Conservation (phyloP, 1,140 invertebrate genomes). For the Yoshiicerus persimilis region DNA sequence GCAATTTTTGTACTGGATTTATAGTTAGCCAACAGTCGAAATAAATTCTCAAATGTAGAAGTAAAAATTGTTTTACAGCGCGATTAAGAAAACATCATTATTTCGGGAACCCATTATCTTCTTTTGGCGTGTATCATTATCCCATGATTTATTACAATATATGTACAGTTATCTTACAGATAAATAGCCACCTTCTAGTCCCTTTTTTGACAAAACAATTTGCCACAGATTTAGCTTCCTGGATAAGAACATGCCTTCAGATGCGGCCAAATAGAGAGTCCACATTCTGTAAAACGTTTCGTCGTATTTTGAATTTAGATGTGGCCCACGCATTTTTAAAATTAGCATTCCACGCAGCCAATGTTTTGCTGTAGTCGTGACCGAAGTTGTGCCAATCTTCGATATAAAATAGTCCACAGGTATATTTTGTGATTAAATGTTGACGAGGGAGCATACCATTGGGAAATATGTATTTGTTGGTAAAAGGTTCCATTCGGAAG, state of each 20-base stretch:
- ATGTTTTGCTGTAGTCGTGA: too few relatives aligned
- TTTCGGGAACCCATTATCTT: too few relatives aligned
- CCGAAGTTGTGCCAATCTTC: too few relatives aligned
- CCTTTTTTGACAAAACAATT: constrained; percentile 21
- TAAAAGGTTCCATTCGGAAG: background rate
- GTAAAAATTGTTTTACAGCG: too few relatives aligned
- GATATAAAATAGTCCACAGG: background rate
- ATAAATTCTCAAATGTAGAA: too few relatives aligned
- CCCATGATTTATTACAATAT: too few relatives aligned
- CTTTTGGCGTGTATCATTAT: too few relatives aligned
- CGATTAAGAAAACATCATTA: too few relatives aligned
- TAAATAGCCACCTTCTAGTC: background rate
- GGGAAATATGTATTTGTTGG: constrained; percentile 32
- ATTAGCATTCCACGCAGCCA: too few relatives aligned
- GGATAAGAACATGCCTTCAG: background rate
- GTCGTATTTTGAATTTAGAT: background rate
- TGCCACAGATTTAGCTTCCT: constrained; percentile 22
- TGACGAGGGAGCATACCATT: background rate
- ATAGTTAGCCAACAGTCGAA: too few relatives aligned
- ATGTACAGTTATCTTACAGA: background rate
- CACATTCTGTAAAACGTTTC: constrained; percentile 29
- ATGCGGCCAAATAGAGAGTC: constrained; percentile 9
- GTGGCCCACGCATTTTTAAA: constrained; percentile 24
- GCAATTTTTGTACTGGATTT: too few relatives aligned
- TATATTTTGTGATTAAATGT: background rate